A percentile compares a stretch with the other conserved stretches of the same genome.
These are phyloP conservation scores for pig (Sus scrofa) DNA, from an alignment of 2,113 vertebrate species.

Conservation along the genomic window T2T-Sscrofa CM000824.6:80135501-80136000, in stretches of 20 bases:
- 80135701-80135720: not conserved
- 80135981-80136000: constrained; percentile 60
- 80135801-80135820: not conserved
- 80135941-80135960: constrained; percentile 54
- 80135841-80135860: constrained; percentile 32
- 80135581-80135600: not conserved
- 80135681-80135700: not conserved
- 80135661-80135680: not conserved
- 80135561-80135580: not conserved
- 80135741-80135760: not conserved
- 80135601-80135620: not conserved
- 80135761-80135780: not conserved
- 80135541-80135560: not conserved
- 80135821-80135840: not conserved
- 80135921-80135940: not conserved
- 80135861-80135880: not conserved
- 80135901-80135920: constrained; percentile 4
- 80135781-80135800: not conserved
- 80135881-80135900: not conserved
- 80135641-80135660: not conserved
- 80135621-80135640: not conserved
- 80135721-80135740: not conserved
- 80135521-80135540: not conserved
- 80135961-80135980: constrained; percentile 49
- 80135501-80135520: not conserved